Evolutionary conservation across 2,888 invertebrate genomes (phyloP).

Genomic region (Diaperis boleti): DNA sequence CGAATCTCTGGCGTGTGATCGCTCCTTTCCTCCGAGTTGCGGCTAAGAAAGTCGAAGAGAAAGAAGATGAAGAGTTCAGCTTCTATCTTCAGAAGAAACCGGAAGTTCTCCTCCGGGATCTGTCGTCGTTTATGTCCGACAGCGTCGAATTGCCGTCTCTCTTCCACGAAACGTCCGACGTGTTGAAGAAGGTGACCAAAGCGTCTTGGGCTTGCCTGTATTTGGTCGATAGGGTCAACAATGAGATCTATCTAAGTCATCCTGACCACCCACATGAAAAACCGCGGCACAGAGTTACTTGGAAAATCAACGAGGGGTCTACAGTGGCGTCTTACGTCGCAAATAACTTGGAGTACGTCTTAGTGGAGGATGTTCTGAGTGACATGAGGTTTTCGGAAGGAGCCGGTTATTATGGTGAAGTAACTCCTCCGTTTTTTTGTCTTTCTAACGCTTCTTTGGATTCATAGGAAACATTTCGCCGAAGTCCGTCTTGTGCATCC

Average conservation of each 20-base stretch:
- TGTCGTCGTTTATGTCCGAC: constrained; percentile 68
- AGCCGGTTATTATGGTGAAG: constrained; percentile 60
- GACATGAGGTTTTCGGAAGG: constrained; percentile 72
- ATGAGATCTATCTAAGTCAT: constrained; percentile 71
- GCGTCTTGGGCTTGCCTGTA: constrained; percentile 73
- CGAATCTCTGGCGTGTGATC: constrained; percentile 66
- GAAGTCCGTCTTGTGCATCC: constrained; percentile 72
- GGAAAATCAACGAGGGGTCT: constrained; percentile 70
- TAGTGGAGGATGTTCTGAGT: constrained; percentile 70
- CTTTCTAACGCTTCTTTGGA: not conserved
- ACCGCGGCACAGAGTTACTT: constrained; percentile 70
- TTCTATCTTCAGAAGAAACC: constrained; percentile 63
- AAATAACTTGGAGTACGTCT: constrained; percentile 68
- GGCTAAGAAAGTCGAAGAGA: constrained; percentile 52
- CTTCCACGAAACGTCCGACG: constrained; percentile 71
- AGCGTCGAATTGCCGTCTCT: constrained; percentile 70
- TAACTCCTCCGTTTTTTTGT: no score
- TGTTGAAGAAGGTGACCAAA: constrained; percentile 70
- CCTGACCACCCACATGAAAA: constrained; percentile 63
- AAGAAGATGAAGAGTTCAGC: constrained; percentile 57
- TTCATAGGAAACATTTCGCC: constrained; percentile 57
- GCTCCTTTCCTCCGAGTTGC: constrained; percentile 69
- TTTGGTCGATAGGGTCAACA: constrained; percentile 68
- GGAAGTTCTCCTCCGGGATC: constrained; percentile 59
- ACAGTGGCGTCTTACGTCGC: constrained; percentile 72